These are phyloP conservation scores for Myocastor coypus DNA, from an alignment of 2,113 vertebrate genomes.

Conservation along the genomic window DNA sequence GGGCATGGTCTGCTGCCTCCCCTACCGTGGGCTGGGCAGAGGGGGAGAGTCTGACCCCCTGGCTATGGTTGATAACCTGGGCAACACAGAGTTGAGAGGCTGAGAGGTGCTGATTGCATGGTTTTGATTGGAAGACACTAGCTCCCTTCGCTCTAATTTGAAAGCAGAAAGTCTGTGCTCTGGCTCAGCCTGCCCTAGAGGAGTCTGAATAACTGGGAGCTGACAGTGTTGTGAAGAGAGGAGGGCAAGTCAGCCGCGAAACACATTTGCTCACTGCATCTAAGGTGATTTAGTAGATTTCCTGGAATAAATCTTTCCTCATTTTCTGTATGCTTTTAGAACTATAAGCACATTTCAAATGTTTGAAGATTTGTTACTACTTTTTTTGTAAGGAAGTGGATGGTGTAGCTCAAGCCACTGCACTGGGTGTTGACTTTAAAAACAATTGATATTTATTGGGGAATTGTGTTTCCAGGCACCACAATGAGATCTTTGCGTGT, in stretches of 20 bases:
- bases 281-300: not conserved
- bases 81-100: not conserved
- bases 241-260: too few relatives aligned
- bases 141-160: not conserved
- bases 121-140: not conserved
- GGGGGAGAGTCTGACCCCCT: not conserved
- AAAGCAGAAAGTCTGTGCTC: not conserved
- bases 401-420: not conserved
- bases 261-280: not conserved
- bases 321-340: not conserved
- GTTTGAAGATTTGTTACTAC: not conserved
- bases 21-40: rapidly evolving
- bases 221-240: not conserved
- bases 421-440: not conserved
- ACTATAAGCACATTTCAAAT: not conserved
- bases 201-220: too few relatives aligned
- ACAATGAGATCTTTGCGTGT: not conserved
- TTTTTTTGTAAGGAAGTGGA: not conserved
- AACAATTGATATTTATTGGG: not conserved
- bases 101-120: not conserved
- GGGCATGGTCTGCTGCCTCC: not conserved
- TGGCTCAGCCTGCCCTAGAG: too few relatives aligned
- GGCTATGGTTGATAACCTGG: not conserved
- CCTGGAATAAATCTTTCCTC: not conserved
- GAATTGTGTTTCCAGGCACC: not conserved